phyloP scores from a whole-genome alignment of 2,888 invertebrate species.

The Neoaliturus tenellus region DNA sequence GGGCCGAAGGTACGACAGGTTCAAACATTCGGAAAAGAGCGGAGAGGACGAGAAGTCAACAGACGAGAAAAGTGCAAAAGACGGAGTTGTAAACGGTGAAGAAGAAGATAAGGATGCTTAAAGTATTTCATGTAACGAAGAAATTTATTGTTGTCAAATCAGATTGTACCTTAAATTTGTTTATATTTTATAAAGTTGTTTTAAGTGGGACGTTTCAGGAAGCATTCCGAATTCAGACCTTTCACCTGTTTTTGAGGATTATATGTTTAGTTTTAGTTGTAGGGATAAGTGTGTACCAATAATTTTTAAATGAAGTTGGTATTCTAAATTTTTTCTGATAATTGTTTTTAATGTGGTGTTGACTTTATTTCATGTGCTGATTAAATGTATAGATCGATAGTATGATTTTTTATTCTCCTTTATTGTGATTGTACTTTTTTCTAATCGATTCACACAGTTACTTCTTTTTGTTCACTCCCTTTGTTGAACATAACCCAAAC shows the following conservation, averaged over 20 bases:
- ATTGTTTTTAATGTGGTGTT: neutral
- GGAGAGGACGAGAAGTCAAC: conserved; percentile 70
- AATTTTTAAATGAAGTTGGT: neutral
- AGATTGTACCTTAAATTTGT: neutral
- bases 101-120: conserved; percentile 4
- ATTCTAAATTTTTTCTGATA: neutral
- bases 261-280: neutral
- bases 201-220: neutral
- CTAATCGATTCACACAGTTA: no score
- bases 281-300: neutral
- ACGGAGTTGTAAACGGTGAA: conserved; percentile 70
- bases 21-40: conserved; percentile 79
- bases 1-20: conserved; percentile 77
- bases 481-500: no score
- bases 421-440: no score
- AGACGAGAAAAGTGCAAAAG: conserved; percentile 72
- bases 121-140: neutral
- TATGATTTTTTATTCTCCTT: neutral
- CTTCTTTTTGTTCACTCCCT: no score
- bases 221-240: conserved; percentile 13
- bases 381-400: neutral
- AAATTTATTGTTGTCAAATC: neutral
- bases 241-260: neutral
- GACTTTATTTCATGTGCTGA: conserved; percentile 20
- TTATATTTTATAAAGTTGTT: neutral